Evolutionary conservation across 1,140 invertebrate genomes (phyloP).

Genomic region (Paralvinella palmiformis): DNA sequence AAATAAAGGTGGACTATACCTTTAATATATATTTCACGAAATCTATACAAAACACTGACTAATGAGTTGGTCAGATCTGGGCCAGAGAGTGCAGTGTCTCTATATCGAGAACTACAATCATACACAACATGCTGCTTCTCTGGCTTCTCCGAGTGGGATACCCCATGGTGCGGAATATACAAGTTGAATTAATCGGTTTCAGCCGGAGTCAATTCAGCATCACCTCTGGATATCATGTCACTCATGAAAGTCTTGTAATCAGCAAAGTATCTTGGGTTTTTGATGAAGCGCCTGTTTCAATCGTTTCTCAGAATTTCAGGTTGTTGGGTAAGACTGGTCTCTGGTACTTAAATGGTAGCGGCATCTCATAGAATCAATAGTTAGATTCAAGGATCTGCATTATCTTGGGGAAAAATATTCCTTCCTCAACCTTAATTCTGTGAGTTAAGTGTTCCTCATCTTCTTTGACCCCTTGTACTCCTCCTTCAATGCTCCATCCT

Average conservation of each 20-base stretch:
- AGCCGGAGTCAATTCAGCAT: background rate
- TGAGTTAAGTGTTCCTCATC: background rate
- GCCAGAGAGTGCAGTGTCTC: constrained; percentile 27
- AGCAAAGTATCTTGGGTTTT: background rate
- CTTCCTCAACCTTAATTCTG: background rate
- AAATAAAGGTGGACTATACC: too few species aligned
- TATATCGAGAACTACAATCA: constrained; percentile 22
- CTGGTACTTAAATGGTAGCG: too few species aligned
- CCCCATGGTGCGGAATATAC: constrained; percentile 27
- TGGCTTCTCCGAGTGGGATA: constrained; percentile 23
- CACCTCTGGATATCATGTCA: background rate
- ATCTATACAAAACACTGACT: constrained; percentile 25
- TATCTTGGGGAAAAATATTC: background rate
- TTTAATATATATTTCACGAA: constrained; percentile 24
- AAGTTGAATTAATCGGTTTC: constrained; percentile 2
- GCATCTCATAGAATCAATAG: too few species aligned
- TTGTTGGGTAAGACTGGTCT: too few species aligned
- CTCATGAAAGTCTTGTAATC: background rate
- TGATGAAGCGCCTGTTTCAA: background rate
- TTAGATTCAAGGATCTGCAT: background rate
- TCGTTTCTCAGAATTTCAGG: background rate
- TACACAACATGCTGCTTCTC: constrained; percentile 24
- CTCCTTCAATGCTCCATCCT: constrained; percentile 8
- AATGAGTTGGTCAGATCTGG: constrained; percentile 43
- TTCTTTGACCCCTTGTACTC: background rate